Base-by-base conservation (phyloP, 2,797 vertebrate species). In the Glyptemys insculpta region DNA sequence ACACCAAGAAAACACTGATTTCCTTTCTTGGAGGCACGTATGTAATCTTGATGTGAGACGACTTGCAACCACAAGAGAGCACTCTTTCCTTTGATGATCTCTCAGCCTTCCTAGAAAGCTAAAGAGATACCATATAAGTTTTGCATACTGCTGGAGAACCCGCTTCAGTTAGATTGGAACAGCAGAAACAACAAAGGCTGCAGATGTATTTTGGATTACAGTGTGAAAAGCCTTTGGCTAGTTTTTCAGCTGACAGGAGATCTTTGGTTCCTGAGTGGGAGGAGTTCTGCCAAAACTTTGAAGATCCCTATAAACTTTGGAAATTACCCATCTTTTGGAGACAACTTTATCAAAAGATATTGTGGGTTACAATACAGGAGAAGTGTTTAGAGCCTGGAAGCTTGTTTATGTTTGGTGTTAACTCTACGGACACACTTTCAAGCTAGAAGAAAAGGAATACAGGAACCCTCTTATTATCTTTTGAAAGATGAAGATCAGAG, bases 31-130 rank as follows among this genome's bases (percentile, higher is more conserved):
- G 29, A 76, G 54, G 23, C n/a, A 81, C 4, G 0, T 83, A 76
- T 65, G 34, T 53, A 52, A 90, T 92, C 94, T 95, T 97, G 88
- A 91, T 96, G 92, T 96, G 96, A 97, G 95, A 93, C 72, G 93
- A 92, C 89, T 93, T 95, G 83, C 95, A 98, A 96, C 98, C 98
- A 97, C 98, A 98, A 98, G 98, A 97, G 97, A 97, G 98, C 98
- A 97, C 96, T 96, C 96, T 98, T 97, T 81, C 88, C 97, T 97
- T 98, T 98, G 96, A 97, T 97, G 96, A 97, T 91, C 76, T 92
- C 94, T 96, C 88, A 65, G 94, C 89, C 97, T 95, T 89, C 92
- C 79, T 95, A 90, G 95, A 97, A 97, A 94, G 87, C 90, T 94
- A 92, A 85, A 92, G 91, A 94, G 79, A 72, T 92, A 80, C 87